Evolutionary conservation across 2,113 vertebrate genomes (phyloP).

Genomic region (Pionites leucogaster): DNA sequence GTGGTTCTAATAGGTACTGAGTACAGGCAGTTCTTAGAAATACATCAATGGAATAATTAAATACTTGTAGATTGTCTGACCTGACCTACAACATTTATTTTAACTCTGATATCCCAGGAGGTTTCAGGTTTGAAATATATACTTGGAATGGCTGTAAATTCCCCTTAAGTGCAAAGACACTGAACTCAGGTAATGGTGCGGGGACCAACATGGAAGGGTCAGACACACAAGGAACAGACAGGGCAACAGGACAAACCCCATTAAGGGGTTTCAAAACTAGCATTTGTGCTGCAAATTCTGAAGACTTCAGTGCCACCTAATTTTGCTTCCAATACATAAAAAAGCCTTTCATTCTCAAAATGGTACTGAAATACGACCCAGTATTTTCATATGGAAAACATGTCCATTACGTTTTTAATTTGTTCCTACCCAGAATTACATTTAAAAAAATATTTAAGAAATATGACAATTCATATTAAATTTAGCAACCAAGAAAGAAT

Average conservation of each 20-base stretch:
- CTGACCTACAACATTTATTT: neutral
- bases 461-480: neutral
- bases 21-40: neutral
- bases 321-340: neutral
- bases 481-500: neutral
- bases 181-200: fast-evolving
- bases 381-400: neutral
- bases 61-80: neutral
- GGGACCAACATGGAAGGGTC: fast-evolving
- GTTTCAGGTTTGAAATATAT: neutral
- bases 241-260: neutral
- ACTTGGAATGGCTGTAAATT: neutral
- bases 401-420: neutral
- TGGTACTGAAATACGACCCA: neutral
- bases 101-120: neutral
- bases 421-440: neutral
- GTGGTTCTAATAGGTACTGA: neutral
- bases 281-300: neutral
- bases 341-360: neutral
- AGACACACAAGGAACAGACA: neutral
- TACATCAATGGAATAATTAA: neutral
- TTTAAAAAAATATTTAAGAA: neutral
- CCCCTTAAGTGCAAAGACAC: neutral
- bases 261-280: neutral
- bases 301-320: neutral